phyloP scores from a whole-genome alignment of 2,113 vertebrate species.

The Danio rerio region DNA sequence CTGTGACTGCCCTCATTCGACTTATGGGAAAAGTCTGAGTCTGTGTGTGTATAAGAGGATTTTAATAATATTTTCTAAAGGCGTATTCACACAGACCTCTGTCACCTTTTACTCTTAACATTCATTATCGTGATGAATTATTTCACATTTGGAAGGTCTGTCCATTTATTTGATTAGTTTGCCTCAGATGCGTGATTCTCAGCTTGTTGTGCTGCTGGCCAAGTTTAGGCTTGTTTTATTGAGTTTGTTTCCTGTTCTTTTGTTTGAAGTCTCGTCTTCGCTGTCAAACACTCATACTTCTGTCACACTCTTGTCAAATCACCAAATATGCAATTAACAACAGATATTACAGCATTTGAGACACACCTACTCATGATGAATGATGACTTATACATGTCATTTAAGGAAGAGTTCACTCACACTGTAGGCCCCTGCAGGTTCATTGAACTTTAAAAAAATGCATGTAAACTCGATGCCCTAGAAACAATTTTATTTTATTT shows the following conservation, averaged over 20 bases:
- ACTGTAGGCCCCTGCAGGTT: too few relatives aligned
- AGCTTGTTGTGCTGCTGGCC: slow-evolving; percentile 58
- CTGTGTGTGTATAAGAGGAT: slow-evolving; percentile 7
- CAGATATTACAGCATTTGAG: slow-evolving; percentile 62
- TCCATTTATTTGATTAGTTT: slow-evolving; percentile 16
- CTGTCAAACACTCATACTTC: slow-evolving; percentile 1
- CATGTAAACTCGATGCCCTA: too few relatives aligned
- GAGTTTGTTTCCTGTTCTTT: slow-evolving; percentile 67
- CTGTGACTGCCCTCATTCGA: slow-evolving; percentile 29
- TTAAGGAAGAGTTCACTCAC: neutral
- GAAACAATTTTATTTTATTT: too few relatives aligned
- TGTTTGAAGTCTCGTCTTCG: slow-evolving; percentile 69
- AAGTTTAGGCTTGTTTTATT: slow-evolving; percentile 68
- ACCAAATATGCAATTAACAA: slow-evolving; percentile 72
- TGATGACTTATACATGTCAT: neutral
- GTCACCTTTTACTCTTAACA: neutral
- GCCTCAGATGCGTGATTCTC: slow-evolving; percentile 45
- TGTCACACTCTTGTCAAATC: slow-evolving; percentile 58
- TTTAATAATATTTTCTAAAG: slow-evolving; percentile 27
- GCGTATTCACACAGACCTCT: slow-evolving; percentile 1
- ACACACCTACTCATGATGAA: slow-evolving; percentile 62
- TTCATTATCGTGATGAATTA: neutral
- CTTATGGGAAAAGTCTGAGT: slow-evolving; percentile 36
- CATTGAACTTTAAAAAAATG: too few relatives aligned
- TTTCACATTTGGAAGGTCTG: neutral